Evolutionary conservation across 2,113 vertebrate genomes (phyloP).

Genomic region (Lepus europaeus): DNA sequence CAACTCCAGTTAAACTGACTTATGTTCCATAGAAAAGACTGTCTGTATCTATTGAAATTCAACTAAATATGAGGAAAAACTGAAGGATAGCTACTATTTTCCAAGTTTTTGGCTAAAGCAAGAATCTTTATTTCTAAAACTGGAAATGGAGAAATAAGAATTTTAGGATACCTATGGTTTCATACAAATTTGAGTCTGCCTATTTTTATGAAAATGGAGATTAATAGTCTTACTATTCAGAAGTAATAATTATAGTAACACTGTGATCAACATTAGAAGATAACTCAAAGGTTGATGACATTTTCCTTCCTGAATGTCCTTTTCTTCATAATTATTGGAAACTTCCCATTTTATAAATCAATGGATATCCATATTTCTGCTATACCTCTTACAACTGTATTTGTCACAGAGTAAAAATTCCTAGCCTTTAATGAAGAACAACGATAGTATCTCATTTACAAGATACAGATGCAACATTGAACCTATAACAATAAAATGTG

Average conservation of each 20-base stretch:
- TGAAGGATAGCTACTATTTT: background rate
- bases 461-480: background rate
- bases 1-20: constrained; percentile 36
- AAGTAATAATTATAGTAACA: background rate
- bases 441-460: background rate
- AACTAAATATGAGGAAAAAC: background rate
- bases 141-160: background rate
- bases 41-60: background rate
- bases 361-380: background rate
- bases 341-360: background rate
- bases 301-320: background rate
- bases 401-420: background rate
- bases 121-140: background rate
- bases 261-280: background rate
- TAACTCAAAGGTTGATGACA: background rate
- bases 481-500: background rate
- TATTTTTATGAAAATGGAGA: background rate
- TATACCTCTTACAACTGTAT: background rate
- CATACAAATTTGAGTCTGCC: background rate
- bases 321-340: background rate
- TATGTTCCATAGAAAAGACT: background rate
- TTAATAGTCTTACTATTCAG: background rate
- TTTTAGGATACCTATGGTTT: background rate
- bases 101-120: background rate
- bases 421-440: background rate